A percentile compares a stretch with the other conserved stretches of the same genome.
phyloP scores from a whole-genome alignment of 2,888 invertebrate genomes.

The Himalopsyche kuldschensis region DNA sequence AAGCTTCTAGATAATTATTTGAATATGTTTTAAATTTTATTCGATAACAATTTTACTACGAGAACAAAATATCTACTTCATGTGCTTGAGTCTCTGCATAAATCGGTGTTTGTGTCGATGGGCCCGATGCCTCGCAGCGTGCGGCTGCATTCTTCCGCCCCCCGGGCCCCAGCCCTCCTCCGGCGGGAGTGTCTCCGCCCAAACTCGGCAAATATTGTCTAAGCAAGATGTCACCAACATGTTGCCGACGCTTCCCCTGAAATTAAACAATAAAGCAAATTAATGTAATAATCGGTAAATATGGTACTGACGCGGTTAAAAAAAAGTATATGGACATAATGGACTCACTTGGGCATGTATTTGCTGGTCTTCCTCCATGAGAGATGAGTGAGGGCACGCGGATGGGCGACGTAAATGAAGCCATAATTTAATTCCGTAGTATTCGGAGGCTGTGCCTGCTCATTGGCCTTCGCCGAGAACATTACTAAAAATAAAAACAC shows the following conservation, averaged over 20 bases:
- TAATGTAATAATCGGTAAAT: too few relatives aligned
- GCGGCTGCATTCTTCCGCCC: slow-evolving; percentile 61
- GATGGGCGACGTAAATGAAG: slow-evolving; percentile 95
- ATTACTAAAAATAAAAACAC: slow-evolving; percentile 22
- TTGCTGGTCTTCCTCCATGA: slow-evolving; percentile 99
- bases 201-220: slow-evolving; percentile 98
- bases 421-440: slow-evolving; percentile 78
- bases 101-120: slow-evolving; percentile 95
- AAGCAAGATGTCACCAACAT: slow-evolving; percentile 97
- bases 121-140: slow-evolving; percentile 77
- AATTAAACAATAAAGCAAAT: too few relatives aligned
- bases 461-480: slow-evolving; percentile 22
- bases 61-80: slow-evolving; percentile 72
- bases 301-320: too few relatives aligned
- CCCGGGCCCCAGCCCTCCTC: slow-evolving; percentile 82
- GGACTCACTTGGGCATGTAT: slow-evolving; percentile 93
- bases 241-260: slow-evolving; percentile 93
- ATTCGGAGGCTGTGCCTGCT: slow-evolving; percentile 11
- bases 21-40: too few relatives aligned
- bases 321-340: background rate
- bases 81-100: slow-evolving; percentile 94
- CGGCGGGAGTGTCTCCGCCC: slow-evolving; percentile 96
- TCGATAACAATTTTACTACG: too few relatives aligned
- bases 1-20: too few relatives aligned
- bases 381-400: slow-evolving; percentile 93